phyloP scores from a whole-genome alignment of 2,113 vertebrate genomes.

The Vireo altiloquus region DNA sequence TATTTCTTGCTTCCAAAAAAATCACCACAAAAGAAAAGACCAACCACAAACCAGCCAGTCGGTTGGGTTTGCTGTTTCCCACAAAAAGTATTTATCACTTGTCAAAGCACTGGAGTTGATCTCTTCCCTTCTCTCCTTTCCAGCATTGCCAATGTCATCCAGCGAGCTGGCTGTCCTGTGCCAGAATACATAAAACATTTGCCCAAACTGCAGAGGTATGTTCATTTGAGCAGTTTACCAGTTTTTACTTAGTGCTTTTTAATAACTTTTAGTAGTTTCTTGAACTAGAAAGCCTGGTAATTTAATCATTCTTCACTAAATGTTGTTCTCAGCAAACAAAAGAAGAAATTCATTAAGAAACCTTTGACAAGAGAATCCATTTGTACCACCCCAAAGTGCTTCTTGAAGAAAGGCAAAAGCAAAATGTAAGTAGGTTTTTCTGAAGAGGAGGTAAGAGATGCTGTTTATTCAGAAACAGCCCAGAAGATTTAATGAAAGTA shows the following conservation, averaged over 20 bases:
- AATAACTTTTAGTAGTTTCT: background rate
- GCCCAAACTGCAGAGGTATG: conserved; percentile 86
- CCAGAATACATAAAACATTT: conserved; percentile 93
- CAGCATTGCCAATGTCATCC: conserved; percentile 91
- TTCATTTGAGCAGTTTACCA: background rate
- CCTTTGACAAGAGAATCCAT: conserved; percentile 87
- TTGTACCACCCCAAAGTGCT: conserved; percentile 84
- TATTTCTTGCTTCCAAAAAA: background rate
- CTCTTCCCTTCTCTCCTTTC: background rate
- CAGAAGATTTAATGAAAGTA: background rate
- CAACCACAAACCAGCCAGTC: background rate
- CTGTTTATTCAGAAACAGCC: background rate
- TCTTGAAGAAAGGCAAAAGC: conserved; percentile 75
- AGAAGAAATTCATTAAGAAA: conserved; percentile 86
- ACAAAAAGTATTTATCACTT: background rate
- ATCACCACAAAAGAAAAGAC: background rate
- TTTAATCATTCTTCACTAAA: background rate
- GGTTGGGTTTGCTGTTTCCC: background rate
- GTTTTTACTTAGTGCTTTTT: background rate
- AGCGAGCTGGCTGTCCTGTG: conserved; percentile 92
- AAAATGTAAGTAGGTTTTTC: conserved; percentile 58
- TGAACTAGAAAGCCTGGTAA: background rate
- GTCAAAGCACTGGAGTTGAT: background rate
- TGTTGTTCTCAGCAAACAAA: conserved; percentile 82
- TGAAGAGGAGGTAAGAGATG: background rate